phyloP scores from a whole-genome alignment of 1,140 invertebrate genomes.

The Calliopsis andreniformis region DNA sequence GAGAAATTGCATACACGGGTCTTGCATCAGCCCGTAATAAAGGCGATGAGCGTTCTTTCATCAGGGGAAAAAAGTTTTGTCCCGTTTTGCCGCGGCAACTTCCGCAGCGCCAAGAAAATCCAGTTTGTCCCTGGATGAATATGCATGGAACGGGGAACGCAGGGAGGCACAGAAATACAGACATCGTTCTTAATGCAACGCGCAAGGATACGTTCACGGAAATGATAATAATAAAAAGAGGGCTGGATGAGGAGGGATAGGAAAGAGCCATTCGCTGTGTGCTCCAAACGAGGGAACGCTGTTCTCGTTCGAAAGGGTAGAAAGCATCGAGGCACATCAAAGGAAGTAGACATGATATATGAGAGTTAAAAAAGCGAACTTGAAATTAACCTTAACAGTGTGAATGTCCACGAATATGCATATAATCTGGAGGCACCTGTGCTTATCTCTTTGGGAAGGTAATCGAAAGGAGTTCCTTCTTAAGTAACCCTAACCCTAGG shows the following conservation, averaged over 20 bases:
- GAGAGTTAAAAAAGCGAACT: neutral
- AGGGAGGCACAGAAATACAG: neutral
- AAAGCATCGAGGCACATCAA: neutral
- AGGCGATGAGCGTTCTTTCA: slow-evolving; percentile 45
- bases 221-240: too few species aligned
- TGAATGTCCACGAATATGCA: too few species aligned
- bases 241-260: neutral
- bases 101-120: slow-evolving; percentile 32
- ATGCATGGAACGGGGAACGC: slow-evolving; percentile 24
- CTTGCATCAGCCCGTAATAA: slow-evolving; percentile 51
- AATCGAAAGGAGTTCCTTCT: too few species aligned
- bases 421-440: too few species aligned
- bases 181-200: slow-evolving; percentile 18
- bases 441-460: too few species aligned
- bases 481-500: too few species aligned
- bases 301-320: neutral
- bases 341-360: neutral
- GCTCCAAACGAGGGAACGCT: neutral
- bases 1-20: slow-evolving; percentile 47
- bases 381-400: too few species aligned
- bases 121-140: slow-evolving; percentile 41
- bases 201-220: neutral
- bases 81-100: slow-evolving; percentile 27
- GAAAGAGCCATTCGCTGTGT: neutral
- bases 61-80: slow-evolving; percentile 47